These are phyloP conservation scores for Morpho helenor DNA, from an alignment of 2,888 invertebrate genomes.

Conservation along the genomic window DNA sequence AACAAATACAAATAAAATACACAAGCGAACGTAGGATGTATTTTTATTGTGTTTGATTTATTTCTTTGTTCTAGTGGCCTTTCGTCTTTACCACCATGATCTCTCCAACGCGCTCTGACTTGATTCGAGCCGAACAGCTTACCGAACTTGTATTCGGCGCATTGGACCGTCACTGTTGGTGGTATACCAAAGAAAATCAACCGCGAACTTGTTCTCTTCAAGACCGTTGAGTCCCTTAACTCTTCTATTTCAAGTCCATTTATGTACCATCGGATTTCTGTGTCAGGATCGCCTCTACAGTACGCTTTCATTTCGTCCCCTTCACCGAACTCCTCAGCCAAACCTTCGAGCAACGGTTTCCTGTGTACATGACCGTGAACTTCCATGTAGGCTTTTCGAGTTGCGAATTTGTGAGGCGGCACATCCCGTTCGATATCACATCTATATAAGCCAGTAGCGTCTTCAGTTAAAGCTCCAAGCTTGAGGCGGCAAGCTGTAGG, in stretches of 20 bases:
- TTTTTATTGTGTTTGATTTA: slow-evolving; percentile 23
- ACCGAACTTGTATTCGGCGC: slow-evolving; percentile 71
- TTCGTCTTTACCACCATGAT: slow-evolving; percentile 33
- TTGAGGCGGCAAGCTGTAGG: slow-evolving; percentile 55
- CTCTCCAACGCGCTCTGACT: slow-evolving; percentile 51
- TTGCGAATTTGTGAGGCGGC: slow-evolving; percentile 59
- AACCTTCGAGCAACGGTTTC: slow-evolving; percentile 56
- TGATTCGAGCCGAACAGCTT: slow-evolving; percentile 60
- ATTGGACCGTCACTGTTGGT: slow-evolving; percentile 70
- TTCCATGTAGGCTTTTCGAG: slow-evolving; percentile 55
- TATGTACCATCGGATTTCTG: slow-evolving; percentile 64
- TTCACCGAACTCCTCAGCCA: slow-evolving; percentile 51
- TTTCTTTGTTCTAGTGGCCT: slow-evolving; percentile 40
- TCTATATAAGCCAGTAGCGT: slow-evolving; percentile 61
- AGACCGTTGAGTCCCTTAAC: slow-evolving; percentile 43
- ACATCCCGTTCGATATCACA: slow-evolving; percentile 64
- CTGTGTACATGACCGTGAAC: slow-evolving; percentile 53
- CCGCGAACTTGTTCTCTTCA: slow-evolving; percentile 46
- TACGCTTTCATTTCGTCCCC: slow-evolving; percentile 58
- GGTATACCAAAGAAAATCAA: slow-evolving; percentile 61
- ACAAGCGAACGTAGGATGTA: slow-evolving; percentile 27
- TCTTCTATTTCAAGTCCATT: slow-evolving; percentile 54
- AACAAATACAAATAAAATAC: slow-evolving; percentile 20
- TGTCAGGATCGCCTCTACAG: slow-evolving; percentile 53
- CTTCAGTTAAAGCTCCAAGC: slow-evolving; percentile 55